Base-by-base conservation (phyloP, 2,113 vertebrate species). In the Prunella himalayana region DNA sequence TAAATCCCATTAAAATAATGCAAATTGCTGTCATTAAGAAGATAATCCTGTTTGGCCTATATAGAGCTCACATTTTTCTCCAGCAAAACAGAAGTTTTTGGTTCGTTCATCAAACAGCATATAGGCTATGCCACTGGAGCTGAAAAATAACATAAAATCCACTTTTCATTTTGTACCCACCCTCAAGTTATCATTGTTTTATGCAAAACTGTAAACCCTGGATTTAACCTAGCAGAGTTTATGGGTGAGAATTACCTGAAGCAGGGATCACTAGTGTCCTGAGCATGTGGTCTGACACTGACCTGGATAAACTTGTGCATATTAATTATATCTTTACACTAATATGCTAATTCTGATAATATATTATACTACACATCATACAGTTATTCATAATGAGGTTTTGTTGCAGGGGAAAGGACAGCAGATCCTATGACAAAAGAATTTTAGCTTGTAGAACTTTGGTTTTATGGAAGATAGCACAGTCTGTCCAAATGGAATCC, bases 1-100 rank as follows among this genome's bases (percentile, higher is more conserved):
- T 96, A 97, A 96, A 96, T 97, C 95, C 95, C 95, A 96, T 97
- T 97, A 96, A 97, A 97, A 97, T 90, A 96, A 96, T 96, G 95
- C 90, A 95, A 91, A 96, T 95, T 96, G 78, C n/a, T 80, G 83
- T 95, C 95, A 94, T 97, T 97, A 97, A 94, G 92, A 97, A 94
- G 96, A 97, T 97, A 97, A 97, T 97, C 95, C 91, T 95, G 92
- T 96, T 97, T 97, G 94, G 89, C 80, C 92, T 97, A 79, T 64
- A 87, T 86, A 94, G 57, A 94, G 76, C 91, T 94, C 79, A 60
- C 86, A 75, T 86, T 87, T 92, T 93, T 95, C 73, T 88, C 41
- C 41, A 94, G 79, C n/a, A 96, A 80, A 94, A 71, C 25, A 82
- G 66, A 94, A 77, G 70, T 92, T 70, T 85, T 82, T 80, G 33